Conservation (phyloP, 2,113 vertebrate genomes). For the Triplophysa tibetana region DNA sequence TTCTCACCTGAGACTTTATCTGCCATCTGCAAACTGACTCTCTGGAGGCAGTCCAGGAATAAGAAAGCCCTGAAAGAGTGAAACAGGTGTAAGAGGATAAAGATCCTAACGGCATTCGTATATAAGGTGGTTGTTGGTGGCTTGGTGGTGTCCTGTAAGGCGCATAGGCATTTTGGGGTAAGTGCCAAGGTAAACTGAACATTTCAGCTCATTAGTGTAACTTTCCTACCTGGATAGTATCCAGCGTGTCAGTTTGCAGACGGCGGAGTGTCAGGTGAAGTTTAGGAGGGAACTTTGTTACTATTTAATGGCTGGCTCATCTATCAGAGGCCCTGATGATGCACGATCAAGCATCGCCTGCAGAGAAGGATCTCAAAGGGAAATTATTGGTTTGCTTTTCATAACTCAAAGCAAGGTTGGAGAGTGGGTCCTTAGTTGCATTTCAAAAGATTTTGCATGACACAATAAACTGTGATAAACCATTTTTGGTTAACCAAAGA, state of each 20-base stretch:
- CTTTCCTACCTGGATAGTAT: conserved; percentile 64
- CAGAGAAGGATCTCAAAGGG: conserved; percentile 28
- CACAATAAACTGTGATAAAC: no score
- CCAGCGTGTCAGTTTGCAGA: conserved; percentile 65
- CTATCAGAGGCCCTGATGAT: conserved; percentile 48
- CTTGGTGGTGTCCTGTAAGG: conserved; percentile 10
- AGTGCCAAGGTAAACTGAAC: conserved; percentile 56
- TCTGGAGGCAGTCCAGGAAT: background rate
- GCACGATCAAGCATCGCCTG: background rate
- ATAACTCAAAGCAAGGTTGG: background rate
- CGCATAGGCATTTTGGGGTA: conserved; percentile 56
- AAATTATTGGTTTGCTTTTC: conserved; percentile 2
- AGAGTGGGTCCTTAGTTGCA: no score
- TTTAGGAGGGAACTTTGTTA: conserved; percentile 63
- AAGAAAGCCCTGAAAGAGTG: background rate
- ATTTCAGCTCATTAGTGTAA: conserved; percentile 70
- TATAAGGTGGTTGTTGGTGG: conserved; percentile 15
- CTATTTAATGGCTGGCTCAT: conserved; percentile 70
- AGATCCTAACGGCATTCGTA: background rate
- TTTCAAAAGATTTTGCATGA: no score
- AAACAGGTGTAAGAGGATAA: background rate
- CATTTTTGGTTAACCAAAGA: no score
- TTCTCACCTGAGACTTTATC: background rate
- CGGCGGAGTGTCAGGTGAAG: conserved; percentile 48
- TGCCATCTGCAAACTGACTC: conserved; percentile 2